phyloP scores from a whole-genome alignment of 2,797 vertebrate species.

The Tapera naevia region DNA sequence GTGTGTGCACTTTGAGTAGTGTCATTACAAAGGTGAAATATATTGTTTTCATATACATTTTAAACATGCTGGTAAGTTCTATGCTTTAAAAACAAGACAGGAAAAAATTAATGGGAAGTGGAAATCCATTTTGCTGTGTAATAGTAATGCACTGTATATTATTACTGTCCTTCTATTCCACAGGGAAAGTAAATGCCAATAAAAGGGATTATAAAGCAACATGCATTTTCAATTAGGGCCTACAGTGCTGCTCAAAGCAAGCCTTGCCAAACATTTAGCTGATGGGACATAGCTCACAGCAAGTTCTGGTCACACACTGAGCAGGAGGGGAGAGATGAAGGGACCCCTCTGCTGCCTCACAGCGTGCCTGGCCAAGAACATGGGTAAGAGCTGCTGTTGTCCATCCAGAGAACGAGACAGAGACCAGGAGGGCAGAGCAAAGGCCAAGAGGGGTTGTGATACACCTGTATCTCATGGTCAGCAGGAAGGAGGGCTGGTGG shows the following conservation, averaged over 20 bases:
- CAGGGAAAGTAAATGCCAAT: neutral
- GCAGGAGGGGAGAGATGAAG: neutral
- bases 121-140: neutral
- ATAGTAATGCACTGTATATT: neutral
- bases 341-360: neutral
- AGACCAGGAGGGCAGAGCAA: neutral
- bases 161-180: neutral
- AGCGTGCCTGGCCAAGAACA: neutral
- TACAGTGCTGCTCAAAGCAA: neutral
- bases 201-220: constrained; percentile 31
- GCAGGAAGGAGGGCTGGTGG: neutral
- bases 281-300: neutral
- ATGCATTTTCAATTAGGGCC: constrained; percentile 20
- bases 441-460: neutral
- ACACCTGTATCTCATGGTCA: neutral
- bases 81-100: neutral
- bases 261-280: neutral
- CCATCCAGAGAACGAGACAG: neutral
- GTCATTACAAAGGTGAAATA: neutral
- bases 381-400: neutral
- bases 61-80: neutral
- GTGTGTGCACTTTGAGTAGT: neutral
- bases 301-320: neutral
- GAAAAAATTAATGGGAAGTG: neutral
- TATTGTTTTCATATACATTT: neutral